These are phyloP conservation scores for Apteryx owenii DNA, from an alignment of 2,113 vertebrate species.

Conservation along the genomic window DNA sequence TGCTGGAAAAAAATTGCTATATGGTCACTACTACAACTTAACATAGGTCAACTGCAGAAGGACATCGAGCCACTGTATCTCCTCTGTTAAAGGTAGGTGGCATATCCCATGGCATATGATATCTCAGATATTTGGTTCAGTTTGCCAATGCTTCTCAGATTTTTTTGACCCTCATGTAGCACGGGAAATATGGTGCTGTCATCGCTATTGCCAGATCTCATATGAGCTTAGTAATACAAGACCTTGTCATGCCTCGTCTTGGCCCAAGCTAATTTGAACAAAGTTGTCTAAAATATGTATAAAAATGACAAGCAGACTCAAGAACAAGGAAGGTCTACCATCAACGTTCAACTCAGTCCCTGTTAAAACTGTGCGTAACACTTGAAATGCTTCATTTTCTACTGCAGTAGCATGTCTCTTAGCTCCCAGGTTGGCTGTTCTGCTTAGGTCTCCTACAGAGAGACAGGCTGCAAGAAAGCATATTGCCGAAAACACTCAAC, in stretches of 20 bases:
- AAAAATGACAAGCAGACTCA: background rate
- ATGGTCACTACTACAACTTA: background rate
- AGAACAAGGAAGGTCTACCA: background rate
- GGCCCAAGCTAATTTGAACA: background rate
- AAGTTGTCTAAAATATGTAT: background rate
- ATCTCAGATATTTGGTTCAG: background rate
- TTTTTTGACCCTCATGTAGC: background rate
- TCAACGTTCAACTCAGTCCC: background rate
- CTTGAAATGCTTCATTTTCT: too few species aligned
- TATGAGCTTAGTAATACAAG: background rate
- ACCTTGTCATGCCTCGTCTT: background rate
- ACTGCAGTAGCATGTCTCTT: too few species aligned
- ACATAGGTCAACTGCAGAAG: background rate
- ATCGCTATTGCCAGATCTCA: background rate
- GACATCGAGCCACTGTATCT: background rate
- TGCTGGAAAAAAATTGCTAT: background rate
- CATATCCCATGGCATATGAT: background rate
- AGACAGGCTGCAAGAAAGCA: too few species aligned
- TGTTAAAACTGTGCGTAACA: background rate
- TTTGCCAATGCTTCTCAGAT: background rate
- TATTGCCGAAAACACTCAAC: too few species aligned
- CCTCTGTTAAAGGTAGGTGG: background rate
- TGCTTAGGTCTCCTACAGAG: too few species aligned
- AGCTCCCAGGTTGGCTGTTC: too few species aligned
- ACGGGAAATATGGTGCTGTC: background rate